Base-by-base conservation (phyloP, 2,888 invertebrate species). In the Invenusta paracnida region DNA sequence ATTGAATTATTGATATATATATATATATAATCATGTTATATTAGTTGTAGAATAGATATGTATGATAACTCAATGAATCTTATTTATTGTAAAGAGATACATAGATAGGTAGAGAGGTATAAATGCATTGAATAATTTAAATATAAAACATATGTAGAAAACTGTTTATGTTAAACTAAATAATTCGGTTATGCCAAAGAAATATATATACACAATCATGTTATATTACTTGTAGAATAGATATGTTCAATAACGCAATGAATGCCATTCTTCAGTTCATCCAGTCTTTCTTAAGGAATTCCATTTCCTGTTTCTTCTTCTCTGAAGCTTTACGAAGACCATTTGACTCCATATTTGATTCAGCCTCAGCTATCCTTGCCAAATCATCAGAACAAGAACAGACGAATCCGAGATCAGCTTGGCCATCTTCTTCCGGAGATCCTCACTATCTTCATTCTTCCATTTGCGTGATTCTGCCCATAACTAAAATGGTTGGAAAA, bases 341-440 rank as follows among this genome's bases (percentile, higher is more conserved):
- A 73, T 73, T 73, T 13, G 73, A 73, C 73, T 73, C 73, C 73
- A 73, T 73, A 73, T 73, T 73, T 73, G 73, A 73, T 23, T 73
- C 73, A 23, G 73, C 73, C 73, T 73, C 73, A 23, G 17, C 73
- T 25, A 13, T 73, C 23, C 73, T 73, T n/a, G 73, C 73, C 25
- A 73, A 23, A 73, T 5, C 27, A 73, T 73, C 73, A 73, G 11
- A 5, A 73, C 73, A 13, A 73, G 73, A 5, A 73, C 23, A 5
- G 73, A 23, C 27, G 17, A 73, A 23, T 73, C 48, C 17, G 48
- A 17, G 48, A 11, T 17, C 48, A 48, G 48, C 17, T 48, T 48
- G 48, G 17, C 17, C 48, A 48, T 48, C 48, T 48, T 48, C 48
- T 48, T 48, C 17, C 48, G 48, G 48, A 48, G 48, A 5, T 48